These are phyloP conservation scores for Willisornis vidua DNA, from an alignment of 2,113 vertebrate genomes.

Conservation along the genomic window DNA sequence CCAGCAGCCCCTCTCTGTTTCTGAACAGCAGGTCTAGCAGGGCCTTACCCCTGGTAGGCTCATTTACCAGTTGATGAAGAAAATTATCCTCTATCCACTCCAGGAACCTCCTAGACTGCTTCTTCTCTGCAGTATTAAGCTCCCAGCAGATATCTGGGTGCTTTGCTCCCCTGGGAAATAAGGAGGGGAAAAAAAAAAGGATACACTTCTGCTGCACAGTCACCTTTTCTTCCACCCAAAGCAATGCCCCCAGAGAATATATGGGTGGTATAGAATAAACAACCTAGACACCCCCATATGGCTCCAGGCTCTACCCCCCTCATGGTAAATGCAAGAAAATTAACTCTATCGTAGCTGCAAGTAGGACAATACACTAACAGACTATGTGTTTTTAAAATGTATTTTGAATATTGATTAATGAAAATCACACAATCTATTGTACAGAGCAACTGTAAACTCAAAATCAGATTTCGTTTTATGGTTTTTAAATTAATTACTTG, in stretches of 20 bases:
- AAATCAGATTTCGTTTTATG: not conserved
- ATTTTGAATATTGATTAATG: not conserved
- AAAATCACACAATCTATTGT: not conserved
- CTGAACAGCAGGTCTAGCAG: too few relatives aligned
- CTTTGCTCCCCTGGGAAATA: not conserved
- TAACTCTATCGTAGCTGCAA: not conserved
- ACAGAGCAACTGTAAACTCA: not conserved
- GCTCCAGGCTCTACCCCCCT: not conserved
- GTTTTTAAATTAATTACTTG: not conserved
- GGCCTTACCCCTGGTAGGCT: not conserved
- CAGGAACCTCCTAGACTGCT: too few relatives aligned
- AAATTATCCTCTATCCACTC: too few relatives aligned
- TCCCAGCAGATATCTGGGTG: too few relatives aligned
- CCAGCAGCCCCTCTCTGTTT: too few relatives aligned
- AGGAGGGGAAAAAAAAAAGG: not conserved
- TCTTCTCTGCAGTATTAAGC: too few relatives aligned
- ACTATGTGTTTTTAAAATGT: not conserved
- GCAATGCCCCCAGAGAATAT: not conserved
- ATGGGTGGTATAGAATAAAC: not conserved
- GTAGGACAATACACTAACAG: not conserved
- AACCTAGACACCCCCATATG: not conserved
- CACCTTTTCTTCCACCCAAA: not conserved
- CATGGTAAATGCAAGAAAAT: not conserved
- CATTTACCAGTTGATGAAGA: too few relatives aligned
- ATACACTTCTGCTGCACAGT: not conserved